phyloP scores from a whole-genome alignment of 2,888 invertebrate species.

The Octonoba sinensis region DNA sequence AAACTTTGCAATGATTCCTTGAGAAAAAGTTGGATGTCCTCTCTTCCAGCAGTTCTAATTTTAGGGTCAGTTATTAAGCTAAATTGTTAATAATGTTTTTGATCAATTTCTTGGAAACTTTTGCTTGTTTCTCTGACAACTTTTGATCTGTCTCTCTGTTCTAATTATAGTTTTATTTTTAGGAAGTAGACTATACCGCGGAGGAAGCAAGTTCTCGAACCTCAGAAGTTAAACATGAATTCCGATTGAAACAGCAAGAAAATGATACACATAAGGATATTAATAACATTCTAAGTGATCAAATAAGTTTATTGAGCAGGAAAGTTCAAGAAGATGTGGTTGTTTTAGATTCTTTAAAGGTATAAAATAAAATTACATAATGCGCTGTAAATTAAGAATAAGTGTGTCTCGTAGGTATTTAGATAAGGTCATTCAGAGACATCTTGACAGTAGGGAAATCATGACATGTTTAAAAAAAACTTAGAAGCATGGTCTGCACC shows the following conservation, averaged over 20 bases:
- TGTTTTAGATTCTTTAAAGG: not conserved
- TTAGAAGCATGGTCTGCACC: too few relatives aligned
- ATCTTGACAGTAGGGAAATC: too few relatives aligned
- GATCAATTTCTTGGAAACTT: not conserved
- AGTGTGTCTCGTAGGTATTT: too few relatives aligned
- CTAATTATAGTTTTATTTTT: not conserved
- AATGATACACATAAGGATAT: not conserved
- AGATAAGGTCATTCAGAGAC: too few relatives aligned
- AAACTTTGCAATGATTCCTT: too few relatives aligned
- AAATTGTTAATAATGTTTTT: not conserved
- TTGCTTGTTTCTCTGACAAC: not conserved
- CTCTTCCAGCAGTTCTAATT: not conserved
- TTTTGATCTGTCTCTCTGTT: not conserved
- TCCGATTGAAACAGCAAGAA: not conserved
- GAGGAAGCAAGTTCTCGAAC: not conserved
- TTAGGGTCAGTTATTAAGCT: not conserved
- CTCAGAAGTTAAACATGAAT: not conserved
- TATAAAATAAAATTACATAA: not conserved
- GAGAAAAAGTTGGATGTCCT: not conserved
- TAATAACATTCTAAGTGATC: slow-evolving; percentile 1
- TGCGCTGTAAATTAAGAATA: too few relatives aligned
- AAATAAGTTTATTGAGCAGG: slow-evolving; percentile 5
- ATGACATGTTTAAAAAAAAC: too few relatives aligned
- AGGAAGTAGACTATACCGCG: slow-evolving; percentile 11
- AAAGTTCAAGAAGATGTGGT: slow-evolving; percentile 9